A percentile compares a stretch with the other conserved stretches of the same genome.
Evolutionary conservation across 92 coral and sea anemone genomes (phyloP).

Genomic region (Palythoa heliodiscus): DNA sequence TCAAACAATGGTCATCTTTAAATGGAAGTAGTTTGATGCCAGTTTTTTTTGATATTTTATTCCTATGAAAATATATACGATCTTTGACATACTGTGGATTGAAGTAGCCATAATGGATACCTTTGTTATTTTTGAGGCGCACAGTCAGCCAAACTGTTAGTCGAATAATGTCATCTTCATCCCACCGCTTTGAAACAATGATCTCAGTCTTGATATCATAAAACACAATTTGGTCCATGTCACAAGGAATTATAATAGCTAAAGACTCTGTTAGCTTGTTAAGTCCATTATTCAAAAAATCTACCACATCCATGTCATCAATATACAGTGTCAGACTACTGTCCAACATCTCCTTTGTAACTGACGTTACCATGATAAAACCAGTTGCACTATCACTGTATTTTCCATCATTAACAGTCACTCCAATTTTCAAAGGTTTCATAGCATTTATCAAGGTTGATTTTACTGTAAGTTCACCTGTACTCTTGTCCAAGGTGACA

Average conservation of each 20-base stretch:
- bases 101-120: constrained; percentile 57
- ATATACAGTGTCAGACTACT: constrained; percentile 79
- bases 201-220: constrained; percentile 71
- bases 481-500: constrained; percentile 68
- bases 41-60: constrained; percentile 55
- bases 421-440: constrained; percentile 62
- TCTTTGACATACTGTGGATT: constrained; percentile 59
- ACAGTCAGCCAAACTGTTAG: constrained; percentile 85
- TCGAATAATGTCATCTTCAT: constrained; percentile 61
- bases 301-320: constrained; percentile 63
- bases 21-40: constrained; percentile 64
- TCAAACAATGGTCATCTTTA: constrained; percentile 65
- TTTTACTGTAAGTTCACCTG: constrained; percentile 79
- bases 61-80: constrained; percentile 64
- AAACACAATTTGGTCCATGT: constrained; percentile 69
- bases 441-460: constrained; percentile 74
- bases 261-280: constrained; percentile 60
- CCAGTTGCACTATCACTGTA: constrained; percentile 64
- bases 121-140: constrained; percentile 53
- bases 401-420: constrained; percentile 76
- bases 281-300: constrained; percentile 71
- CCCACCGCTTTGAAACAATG: constrained; percentile 45
- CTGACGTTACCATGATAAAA: constrained; percentile 76
- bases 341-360: constrained; percentile 74
- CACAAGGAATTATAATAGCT: constrained; percentile 54